phyloP scores from a whole-genome alignment of 92 coral and sea anemone genomes.

The Heliopora coerulea region DNA sequence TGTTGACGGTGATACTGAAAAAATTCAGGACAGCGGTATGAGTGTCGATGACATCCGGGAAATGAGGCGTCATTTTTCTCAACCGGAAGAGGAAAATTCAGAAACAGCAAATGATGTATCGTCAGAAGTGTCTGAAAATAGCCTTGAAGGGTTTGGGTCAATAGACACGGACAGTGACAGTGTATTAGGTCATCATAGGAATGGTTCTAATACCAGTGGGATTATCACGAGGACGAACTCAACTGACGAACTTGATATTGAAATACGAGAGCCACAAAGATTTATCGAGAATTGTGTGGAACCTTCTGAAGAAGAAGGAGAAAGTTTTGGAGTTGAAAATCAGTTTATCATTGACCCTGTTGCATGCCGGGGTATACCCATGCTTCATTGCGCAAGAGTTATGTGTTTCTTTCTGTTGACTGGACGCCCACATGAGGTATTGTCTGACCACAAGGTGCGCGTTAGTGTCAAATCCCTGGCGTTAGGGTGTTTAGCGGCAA shows the following conservation, averaged over 20 bases:
- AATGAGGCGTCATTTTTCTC: slow-evolving; percentile 30
- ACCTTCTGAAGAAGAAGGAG: slow-evolving; percentile 44
- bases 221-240: slow-evolving; percentile 42
- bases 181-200: slow-evolving; percentile 52
- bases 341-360: slow-evolving; percentile 92
- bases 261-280: slow-evolving; percentile 55
- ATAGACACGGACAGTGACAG: slow-evolving; percentile 54
- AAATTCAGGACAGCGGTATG: slow-evolving; percentile 11
- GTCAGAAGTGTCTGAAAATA: slow-evolving; percentile 53
- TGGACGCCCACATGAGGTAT: slow-evolving; percentile 81
- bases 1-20: slow-evolving; percentile 25
- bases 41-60: slow-evolving; percentile 29
- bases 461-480: slow-evolving; percentile 94
- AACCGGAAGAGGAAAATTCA: slow-evolving; percentile 28
- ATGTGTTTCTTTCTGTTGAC: slow-evolving; percentile 90
- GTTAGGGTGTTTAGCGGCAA: slow-evolving; percentile 77
- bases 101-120: slow-evolving; percentile 43
- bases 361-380: slow-evolving; percentile 82
- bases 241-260: slow-evolving; percentile 50
- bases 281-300: slow-evolving; percentile 32
- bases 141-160: slow-evolving; percentile 54
- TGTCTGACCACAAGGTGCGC: slow-evolving; percentile 88
- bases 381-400: slow-evolving; percentile 86
- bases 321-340: slow-evolving; percentile 64
- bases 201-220: slow-evolving; percentile 68